Conservation (phyloP, 2,113 vertebrate species). For the Sitta europaea region DNA sequence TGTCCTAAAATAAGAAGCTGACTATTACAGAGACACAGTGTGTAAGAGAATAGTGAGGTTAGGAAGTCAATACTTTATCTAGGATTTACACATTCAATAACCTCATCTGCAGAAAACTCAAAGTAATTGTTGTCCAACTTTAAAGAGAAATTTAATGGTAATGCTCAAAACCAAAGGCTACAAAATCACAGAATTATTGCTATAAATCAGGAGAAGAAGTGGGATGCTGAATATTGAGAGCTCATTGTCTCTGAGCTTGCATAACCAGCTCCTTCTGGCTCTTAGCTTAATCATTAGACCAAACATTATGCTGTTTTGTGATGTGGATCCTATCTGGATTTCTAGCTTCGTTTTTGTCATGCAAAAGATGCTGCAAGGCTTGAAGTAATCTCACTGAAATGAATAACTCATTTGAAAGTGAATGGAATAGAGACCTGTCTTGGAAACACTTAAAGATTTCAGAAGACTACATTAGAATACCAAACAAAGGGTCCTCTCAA, state of each 20-base stretch:
- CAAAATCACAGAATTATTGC: neutral
- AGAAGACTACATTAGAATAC: slow-evolving; percentile 8
- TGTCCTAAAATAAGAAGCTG: neutral
- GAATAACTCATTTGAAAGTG: slow-evolving; percentile 53
- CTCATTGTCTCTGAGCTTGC: neutral
- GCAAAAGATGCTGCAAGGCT: neutral
- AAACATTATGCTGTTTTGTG: slow-evolving; percentile 1
- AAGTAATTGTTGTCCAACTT: neutral
- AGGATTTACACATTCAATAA: neutral
- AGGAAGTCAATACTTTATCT: neutral
- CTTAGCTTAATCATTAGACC: neutral
- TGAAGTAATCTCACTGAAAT: slow-evolving; percentile 27
- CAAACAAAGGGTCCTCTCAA: neutral
- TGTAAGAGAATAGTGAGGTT: neutral
- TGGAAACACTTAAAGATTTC: neutral
- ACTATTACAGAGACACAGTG: neutral
- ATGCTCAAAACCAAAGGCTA: neutral
- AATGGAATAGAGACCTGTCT: neutral
- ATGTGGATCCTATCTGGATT: slow-evolving; percentile 1
- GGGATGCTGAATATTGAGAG: neutral
- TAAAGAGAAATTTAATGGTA: neutral
- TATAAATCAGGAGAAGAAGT: neutral
- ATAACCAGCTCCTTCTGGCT: slow-evolving; percentile 1
- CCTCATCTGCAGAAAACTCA: neutral
- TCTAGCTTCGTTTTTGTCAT: slow-evolving; percentile 21